Percentiles rank a stretch among this genome's conserved stretches.
Evolutionary conservation across 2,113 vertebrate species (phyloP).

Genomic region (Salvelinus alpinus): DNA sequence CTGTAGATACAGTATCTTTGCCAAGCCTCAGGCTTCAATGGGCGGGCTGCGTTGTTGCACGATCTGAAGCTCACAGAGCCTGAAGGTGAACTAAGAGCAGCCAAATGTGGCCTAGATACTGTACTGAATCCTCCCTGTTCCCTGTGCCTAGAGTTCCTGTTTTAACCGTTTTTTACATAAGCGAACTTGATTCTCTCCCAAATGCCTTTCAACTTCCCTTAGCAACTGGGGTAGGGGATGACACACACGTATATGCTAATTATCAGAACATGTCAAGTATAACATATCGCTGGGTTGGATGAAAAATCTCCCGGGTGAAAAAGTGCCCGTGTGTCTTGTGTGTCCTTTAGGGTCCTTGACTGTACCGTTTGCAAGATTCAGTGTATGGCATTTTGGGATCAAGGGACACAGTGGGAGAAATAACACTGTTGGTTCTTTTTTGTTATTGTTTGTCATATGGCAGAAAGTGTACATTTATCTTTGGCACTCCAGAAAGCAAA

Average conservation of each 20-base stretch:
- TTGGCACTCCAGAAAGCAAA: constrained; percentile 45
- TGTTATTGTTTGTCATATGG: constrained; percentile 36
- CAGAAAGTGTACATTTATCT: constrained; percentile 48
- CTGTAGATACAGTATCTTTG: constrained; percentile 4
- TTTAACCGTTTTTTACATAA: background rate
- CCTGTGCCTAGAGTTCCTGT: background rate
- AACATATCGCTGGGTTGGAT: no score
- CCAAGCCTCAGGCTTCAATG: constrained; percentile 10
- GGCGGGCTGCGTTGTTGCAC: background rate
- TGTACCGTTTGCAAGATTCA: constrained; percentile 11
- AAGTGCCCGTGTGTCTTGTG: constrained; percentile 9
- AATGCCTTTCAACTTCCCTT: background rate
- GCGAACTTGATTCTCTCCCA: background rate
- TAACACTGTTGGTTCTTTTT: constrained; percentile 40
- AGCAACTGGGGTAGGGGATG: background rate
- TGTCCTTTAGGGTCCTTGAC: constrained; percentile 20
- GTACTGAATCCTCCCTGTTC: background rate
- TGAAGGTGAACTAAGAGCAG: constrained; percentile 19
- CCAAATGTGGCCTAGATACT: constrained; percentile 8
- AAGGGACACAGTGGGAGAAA: constrained; percentile 49
- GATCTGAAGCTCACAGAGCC: constrained; percentile 5
- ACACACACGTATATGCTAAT: background rate
- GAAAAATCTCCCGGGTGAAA: background rate
- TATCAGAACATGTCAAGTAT: no score
- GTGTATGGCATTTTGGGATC: constrained; percentile 46